Evolutionary conservation across 2,888 invertebrate genomes (phyloP).

Genomic region (Marasmarcha lunaedactyla): DNA sequence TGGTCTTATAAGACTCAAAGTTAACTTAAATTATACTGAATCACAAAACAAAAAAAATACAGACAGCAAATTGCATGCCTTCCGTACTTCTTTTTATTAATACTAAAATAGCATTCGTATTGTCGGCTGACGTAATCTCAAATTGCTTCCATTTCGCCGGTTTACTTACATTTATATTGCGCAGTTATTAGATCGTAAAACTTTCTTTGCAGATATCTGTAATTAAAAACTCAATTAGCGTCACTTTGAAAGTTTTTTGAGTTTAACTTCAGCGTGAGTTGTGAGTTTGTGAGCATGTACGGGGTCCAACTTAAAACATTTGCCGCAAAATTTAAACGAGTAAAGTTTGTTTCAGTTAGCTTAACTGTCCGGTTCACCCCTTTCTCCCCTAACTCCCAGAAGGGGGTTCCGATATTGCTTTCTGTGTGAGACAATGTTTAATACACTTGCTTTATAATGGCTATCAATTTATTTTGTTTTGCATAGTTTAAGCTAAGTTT

Average conservation of each 20-base stretch:
- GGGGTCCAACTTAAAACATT: constrained; percentile 41
- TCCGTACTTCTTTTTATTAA: too few species aligned
- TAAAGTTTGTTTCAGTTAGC: constrained; percentile 61
- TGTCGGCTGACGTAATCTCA: not conserved
- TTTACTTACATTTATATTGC: not conserved
- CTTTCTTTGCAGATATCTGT: constrained; percentile 13
- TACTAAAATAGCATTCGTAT: not conserved
- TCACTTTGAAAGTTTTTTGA: constrained; percentile 38
- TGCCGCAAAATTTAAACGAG: constrained; percentile 67
- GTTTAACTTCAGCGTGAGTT: constrained; percentile 45
- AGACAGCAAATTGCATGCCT: too few species aligned
- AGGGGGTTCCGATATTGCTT: constrained; percentile 9
- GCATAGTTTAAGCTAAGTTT: not conserved
- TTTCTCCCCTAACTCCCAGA: constrained; percentile 15
- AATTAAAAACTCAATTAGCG: constrained; percentile 39
- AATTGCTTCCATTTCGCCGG: not conserved
- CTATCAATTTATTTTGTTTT: constrained; percentile 17
- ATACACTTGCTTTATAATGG: constrained; percentile 34
- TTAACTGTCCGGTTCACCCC: constrained; percentile 45
- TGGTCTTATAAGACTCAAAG: too few species aligned
- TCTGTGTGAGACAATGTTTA: constrained; percentile 37
- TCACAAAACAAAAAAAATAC: too few species aligned
- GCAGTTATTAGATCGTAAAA: not conserved
- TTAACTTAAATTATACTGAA: too few species aligned
- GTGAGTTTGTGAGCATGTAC: constrained; percentile 46